Base-by-base conservation (phyloP, 2,113 vertebrate species). In the Cepphus grylle region DNA sequence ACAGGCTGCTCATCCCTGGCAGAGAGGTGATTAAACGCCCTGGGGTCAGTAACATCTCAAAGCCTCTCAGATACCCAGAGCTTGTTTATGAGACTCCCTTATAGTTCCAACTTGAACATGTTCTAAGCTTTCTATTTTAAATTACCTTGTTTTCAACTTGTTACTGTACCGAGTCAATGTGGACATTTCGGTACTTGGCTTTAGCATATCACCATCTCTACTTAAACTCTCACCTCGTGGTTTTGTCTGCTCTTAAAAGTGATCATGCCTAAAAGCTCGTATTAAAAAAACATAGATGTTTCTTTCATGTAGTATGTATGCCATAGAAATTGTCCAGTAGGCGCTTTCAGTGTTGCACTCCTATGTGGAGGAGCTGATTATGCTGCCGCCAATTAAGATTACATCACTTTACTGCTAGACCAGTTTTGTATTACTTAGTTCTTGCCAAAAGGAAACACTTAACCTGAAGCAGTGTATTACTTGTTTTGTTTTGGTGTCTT, bases 401-500 rank as follows among this genome's bases (percentile, higher is more conserved):
- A 43, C 61, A 32, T 91, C 55, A 74, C 74, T 86, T 85, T 20
- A 30, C 38, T 81, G 50, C 38, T 90, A 40, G 71, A 47, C 58
- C 23, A 50, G 59, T 86, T 93, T 81, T 83, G 36, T 74, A 15
- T 78, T 92, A n/a, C 50, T 94, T 87, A 12, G 0, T 36, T 62
- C 77, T 79, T 93, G 83, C 69, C 88, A 96, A 93, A 84, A 95
- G 53, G 81, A 95, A 95, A 69, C 32, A 38, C 69, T 93, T 94
- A 88, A 86, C 78, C 62, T 92, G 52, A 62, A 73, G 90, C 21
- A 34, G 17, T 42, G 27, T 66, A 53, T 92, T 92, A 38, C 50
- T 94, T 95, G 56, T 71, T 94, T 86, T 91, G 62, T 4, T 86
- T 88, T 92, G 78, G 58, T 83, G 69, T 87, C 56, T 80, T 82